These are phyloP conservation scores for Meiosimyza decipiens DNA, from an alignment of 2,888 invertebrate species.

Conservation along the genomic window DNA sequence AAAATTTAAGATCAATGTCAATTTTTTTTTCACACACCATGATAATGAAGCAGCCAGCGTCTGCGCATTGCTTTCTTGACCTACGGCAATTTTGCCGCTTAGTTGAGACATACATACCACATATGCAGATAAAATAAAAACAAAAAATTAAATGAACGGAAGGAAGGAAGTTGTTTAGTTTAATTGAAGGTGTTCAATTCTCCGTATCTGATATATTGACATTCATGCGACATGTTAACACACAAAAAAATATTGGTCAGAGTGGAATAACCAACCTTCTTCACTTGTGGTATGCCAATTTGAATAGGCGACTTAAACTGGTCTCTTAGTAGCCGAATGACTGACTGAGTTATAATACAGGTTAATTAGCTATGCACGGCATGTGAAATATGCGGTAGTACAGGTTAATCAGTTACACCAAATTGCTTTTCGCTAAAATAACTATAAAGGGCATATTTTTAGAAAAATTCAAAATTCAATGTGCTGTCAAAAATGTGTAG, in stretches of 20 bases:
- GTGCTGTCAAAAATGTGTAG: slow-evolving; percentile 6
- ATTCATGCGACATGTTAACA: background rate
- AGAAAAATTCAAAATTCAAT: slow-evolving; percentile 20
- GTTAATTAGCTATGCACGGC: background rate
- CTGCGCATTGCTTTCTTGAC: slow-evolving; percentile 44
- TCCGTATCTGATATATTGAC: background rate
- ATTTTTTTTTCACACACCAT: slow-evolving; percentile 43
- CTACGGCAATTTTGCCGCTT: slow-evolving; percentile 48
- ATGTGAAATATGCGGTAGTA: too few relatives aligned
- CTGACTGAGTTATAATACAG: background rate
- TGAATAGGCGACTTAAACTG: slow-evolving; percentile 4
- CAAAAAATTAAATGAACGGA: slow-evolving; percentile 12
- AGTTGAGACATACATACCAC: background rate
- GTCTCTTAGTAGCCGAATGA: background rate
- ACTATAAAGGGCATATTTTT: background rate
- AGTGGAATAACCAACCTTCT: slow-evolving; percentile 35
- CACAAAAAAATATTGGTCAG: slow-evolving; percentile 28
- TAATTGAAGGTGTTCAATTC: background rate
- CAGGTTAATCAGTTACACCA: too few relatives aligned
- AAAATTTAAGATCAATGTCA: slow-evolving; percentile 52
- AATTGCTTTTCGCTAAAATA: slow-evolving; percentile 5
- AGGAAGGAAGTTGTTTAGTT: slow-evolving; percentile 18
- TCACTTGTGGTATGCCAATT: slow-evolving; percentile 24
- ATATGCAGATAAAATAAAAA: slow-evolving; percentile 1
- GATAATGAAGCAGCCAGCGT: background rate